These are phyloP conservation scores for Spea hammondii DNA, from an alignment of 2,797 vertebrate species.

Conservation along the genomic window DNA sequence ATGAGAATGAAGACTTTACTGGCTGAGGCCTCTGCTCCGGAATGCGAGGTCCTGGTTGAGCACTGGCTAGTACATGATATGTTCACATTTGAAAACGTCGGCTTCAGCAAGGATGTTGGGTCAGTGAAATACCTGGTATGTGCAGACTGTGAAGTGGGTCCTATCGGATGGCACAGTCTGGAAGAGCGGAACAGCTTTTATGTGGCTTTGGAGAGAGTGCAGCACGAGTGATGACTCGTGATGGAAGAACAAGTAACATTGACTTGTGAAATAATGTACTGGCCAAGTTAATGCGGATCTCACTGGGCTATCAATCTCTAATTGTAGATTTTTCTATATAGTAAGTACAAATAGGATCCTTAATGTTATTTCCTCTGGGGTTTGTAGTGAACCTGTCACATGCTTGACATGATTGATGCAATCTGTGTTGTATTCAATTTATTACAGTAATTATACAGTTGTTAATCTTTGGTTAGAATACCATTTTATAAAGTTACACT, in stretches of 20 bases:
- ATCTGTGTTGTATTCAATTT: too few species aligned
- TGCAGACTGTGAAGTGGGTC: constrained; percentile 96
- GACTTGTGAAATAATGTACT: too few species aligned
- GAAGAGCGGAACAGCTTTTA: constrained; percentile 94
- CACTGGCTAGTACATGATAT: constrained; percentile 97
- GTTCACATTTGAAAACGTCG: constrained; percentile 95
- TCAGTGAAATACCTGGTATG: constrained; percentile 94
- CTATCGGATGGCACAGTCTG: constrained; percentile 95
- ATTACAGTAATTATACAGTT: too few species aligned
- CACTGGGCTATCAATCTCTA: too few species aligned
- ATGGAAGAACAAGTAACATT: background rate
- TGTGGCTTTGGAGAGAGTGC: constrained; percentile 88
- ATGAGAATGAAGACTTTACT: constrained; percentile 85
- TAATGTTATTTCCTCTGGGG: too few species aligned
- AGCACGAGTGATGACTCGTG: constrained; percentile 72
- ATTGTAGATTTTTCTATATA: too few species aligned
- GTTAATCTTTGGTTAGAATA: too few species aligned
- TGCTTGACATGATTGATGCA: too few species aligned
- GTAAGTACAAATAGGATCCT: too few species aligned
- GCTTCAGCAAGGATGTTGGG: constrained; percentile 93
- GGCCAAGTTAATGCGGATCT: too few species aligned
- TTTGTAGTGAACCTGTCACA: too few species aligned
- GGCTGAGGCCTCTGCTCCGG: constrained; percentile 66
- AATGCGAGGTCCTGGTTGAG: constrained; percentile 81
- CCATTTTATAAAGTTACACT: too few species aligned